Conservation (phyloP, 2,113 vertebrate genomes). For the Cromileptes altivelis region DNA sequence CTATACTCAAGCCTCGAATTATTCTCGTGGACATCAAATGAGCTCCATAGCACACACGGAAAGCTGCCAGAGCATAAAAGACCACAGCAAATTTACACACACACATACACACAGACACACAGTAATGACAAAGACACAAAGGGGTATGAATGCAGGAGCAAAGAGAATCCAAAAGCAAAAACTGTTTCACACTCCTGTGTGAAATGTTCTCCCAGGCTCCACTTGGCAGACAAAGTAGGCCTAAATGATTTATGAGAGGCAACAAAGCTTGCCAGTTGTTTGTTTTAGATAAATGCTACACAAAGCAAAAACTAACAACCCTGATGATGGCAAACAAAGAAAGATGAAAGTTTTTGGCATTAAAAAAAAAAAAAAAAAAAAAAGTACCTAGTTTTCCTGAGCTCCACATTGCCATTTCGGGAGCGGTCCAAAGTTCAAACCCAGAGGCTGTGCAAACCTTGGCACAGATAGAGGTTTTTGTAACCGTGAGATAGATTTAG, state of each 20-base stretch:
- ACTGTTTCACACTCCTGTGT: slow-evolving; percentile 44
- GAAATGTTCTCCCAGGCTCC: slow-evolving; percentile 65
- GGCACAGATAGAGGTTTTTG: slow-evolving; percentile 4
- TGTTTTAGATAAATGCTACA: slow-evolving; percentile 72
- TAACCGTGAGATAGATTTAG: slow-evolving; percentile 18
- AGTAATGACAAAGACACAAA: slow-evolving; percentile 28
- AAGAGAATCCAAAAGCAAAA: slow-evolving; percentile 50
- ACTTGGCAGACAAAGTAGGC: slow-evolving; percentile 67
- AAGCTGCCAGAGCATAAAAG: slow-evolving; percentile 24
- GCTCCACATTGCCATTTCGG: slow-evolving; percentile 23
- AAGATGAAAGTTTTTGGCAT: slow-evolving; percentile 33
- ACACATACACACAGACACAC: background rate
- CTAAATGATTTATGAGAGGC: slow-evolving; percentile 73
- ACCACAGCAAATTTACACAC: slow-evolving; percentile 1
- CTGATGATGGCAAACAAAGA: slow-evolving; percentile 43
- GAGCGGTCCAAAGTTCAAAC: slow-evolving; percentile 33
- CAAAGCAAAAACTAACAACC: slow-evolving; percentile 65
- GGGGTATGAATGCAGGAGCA: slow-evolving; percentile 31
- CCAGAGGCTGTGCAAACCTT: slow-evolving; percentile 27
- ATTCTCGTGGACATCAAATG: slow-evolving; percentile 49
- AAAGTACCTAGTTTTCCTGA: slow-evolving; percentile 22
- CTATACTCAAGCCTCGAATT: slow-evolving; percentile 14
- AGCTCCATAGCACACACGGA: slow-evolving; percentile 8
- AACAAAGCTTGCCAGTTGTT: slow-evolving; percentile 66
- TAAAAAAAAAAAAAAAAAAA: background rate